Evolutionary conservation across 2,888 invertebrate species (phyloP), one percentile per base, ranked within the genome.

Genomic region (Cheilosia impressa): DNA sequence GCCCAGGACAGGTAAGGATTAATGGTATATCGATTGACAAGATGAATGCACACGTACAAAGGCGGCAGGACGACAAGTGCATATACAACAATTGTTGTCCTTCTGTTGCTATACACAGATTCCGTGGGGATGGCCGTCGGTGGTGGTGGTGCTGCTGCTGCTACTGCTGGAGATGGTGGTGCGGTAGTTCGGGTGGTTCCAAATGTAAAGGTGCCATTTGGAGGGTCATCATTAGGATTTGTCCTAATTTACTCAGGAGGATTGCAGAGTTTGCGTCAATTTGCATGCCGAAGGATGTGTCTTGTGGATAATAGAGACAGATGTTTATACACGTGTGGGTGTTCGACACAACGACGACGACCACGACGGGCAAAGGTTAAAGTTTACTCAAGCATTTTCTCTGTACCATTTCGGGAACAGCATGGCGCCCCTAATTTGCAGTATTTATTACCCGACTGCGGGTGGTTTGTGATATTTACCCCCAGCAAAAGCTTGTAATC

Each of bases 21-120:
- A 85, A 85, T 80, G 76, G 76, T 57, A 31, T 81, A 85, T 85
- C 85, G 81, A 85, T 85, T 85, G 81, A 85, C 76, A 81, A 81
- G 81, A 85, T 77, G 85, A 68, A 85, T 85, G 85, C 81, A 80
- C 80, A 75, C 55, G 55, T 69, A 69, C 45, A 80, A 80, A 75
- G 73, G 55, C 66, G 45, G 50, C 79, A 73, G 78, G 57, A 69
- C 58, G 63, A 69, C 43, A 81, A 58, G 52, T 47, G 34, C 31
- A 22, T 24, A 41, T 73, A 72, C 27, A 60, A 73, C 73, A 68
- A 79, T 57, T 79, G 83, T 73, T 72, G 57, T 60, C 57, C 73
- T 69, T 73, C 50, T 75, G 63, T 58, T 68, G 60, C 38, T 34
- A 22, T 83, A 52, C 9, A 50, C 19, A 50, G 9, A 50, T 75